Base-by-base conservation (phyloP, 2,888 invertebrate genomes). In the Embidobia sp. region DNA sequence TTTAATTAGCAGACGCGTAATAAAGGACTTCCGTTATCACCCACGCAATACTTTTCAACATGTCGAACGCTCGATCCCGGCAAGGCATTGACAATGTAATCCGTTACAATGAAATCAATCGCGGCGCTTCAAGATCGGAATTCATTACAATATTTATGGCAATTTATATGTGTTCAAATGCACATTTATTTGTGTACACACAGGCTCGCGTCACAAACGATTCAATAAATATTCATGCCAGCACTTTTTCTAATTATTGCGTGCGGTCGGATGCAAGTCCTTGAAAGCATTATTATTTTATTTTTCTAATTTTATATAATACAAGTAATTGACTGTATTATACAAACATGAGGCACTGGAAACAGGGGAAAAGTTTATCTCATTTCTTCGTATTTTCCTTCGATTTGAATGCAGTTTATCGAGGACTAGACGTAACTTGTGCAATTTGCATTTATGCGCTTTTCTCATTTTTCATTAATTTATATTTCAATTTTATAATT, bases 171-270 rank as follows among this genome's bases (percentile, higher is more conserved):
- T 40, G 27, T 59, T 31, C 22, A 26, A 42, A 26, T 51, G 46
- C n/a, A 29, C 26, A 44, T 59, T 51, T 31, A 57, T 49, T 40
- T 69, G 22, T 67, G 31, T 18, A 16, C 22, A 13, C 16, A 15
- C 22, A 15, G 10, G 26, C 6, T 16, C n/a, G 10, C 22, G 53
- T 33, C 55, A 40, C 11, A 6, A 22, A 18, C 48, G 7, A 16
- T 27, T 31, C 11, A 13, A 69, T 69, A 69, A 57, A 69, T 69
- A 69, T 69, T 57, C 57, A 69, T 69, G 40, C 8, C 19, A 26
- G 8, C 15, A 7, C 40, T 42, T 57, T 55, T 64, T 55, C 48
- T 57, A 57, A 67, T 55, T 55, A 35, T 18, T 22, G 15, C 27
- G 11, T 22, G 42, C 31, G 8, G 42, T 16, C 18, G 4, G 11